Base-by-base conservation (phyloP, 2,888 invertebrate genomes). In the Nemotelus pantherinus region DNA sequence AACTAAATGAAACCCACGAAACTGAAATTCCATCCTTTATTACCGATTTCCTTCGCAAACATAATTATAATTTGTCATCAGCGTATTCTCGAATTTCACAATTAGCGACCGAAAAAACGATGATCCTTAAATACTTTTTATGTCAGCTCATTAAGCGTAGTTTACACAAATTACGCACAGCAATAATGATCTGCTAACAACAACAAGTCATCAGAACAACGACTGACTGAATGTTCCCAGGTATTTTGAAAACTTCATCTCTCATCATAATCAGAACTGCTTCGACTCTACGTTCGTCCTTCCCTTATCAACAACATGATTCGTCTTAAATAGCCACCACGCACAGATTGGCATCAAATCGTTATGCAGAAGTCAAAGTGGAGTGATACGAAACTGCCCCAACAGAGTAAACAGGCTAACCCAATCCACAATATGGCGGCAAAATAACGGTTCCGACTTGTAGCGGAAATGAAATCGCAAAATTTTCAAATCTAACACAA, bases 151-250 rank as follows among this genome's bases (percentile, higher is more conserved):
- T 50, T 68, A 48, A 68, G 53, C 53, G 48, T 53, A 50, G 68
- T 68, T 68, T 47, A 68, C 39, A 57, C 41, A 71, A 71, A 71
- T 71, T 71, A 43, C 71, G 43, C 25, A 57, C 25, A 7, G n/a
- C 44, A 41, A 71, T 71, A 71, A 71, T 71, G 55, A 71, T 55
- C 71, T 71, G 71, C 71, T 71, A 71, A 25, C 25, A 25, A 71
- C 71, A 71, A 71, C 71, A 71, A 71, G 71, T 71, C 71, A 71
- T 71, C 71, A 55, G 55, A 55, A 71, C 55, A 71, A 71, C 55
- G 55, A 57, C 44, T 57, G 64, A 2, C 43, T 2, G 63, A 63
- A n/a, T 1, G 3, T 63, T 0, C 41, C 63, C 43, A 25, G 43
- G 63, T 57, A 43, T 6, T 71, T 44, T 71, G 43, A 55, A 71